These are phyloP conservation scores for Conus canariensis DNA, from an alignment of 2,888 invertebrate genomes.

Conservation along the genomic window DNA sequence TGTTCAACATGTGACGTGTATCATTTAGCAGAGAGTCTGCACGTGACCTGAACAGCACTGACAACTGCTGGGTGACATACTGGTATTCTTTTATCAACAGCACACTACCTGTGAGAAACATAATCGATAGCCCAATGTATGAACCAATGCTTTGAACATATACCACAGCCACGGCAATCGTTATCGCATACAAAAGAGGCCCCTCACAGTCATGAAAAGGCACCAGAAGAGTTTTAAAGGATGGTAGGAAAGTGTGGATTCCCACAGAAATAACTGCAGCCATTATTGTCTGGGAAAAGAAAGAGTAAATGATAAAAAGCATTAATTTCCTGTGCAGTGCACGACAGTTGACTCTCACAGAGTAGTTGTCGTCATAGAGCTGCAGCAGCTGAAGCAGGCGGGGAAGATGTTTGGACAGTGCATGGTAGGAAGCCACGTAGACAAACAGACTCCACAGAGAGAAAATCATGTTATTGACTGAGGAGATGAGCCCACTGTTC, in stretches of 20 bases:
- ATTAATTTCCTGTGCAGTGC: not conserved
- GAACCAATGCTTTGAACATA: not conserved
- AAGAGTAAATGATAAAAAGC: not conserved
- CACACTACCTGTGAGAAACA: not conserved
- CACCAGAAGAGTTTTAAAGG: not conserved
- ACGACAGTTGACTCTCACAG: not conserved
- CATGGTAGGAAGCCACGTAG: not conserved
- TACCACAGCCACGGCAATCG: not conserved
- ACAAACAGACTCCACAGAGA: not conserved
- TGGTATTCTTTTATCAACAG: not conserved
- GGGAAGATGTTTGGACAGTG: not conserved
- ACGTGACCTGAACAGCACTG: not conserved
- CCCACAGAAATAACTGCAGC: not conserved
- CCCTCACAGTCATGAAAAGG: not conserved
- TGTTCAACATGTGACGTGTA: not conserved
- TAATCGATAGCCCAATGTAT: not conserved
- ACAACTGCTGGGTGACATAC: not conserved
- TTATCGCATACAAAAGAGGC: not conserved
- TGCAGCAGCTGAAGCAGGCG: conserved; percentile 13
- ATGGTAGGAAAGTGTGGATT: not conserved
- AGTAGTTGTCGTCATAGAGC: not conserved
- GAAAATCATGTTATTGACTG: not conserved
- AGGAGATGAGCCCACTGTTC: too few species aligned
- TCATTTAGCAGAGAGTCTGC: not conserved
- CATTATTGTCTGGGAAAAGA: not conserved